Percentiles rank a stretch among this genome's conserved stretches.
Conservation (phyloP, 1,140 invertebrate species). For the Tribolium madens region DNA sequence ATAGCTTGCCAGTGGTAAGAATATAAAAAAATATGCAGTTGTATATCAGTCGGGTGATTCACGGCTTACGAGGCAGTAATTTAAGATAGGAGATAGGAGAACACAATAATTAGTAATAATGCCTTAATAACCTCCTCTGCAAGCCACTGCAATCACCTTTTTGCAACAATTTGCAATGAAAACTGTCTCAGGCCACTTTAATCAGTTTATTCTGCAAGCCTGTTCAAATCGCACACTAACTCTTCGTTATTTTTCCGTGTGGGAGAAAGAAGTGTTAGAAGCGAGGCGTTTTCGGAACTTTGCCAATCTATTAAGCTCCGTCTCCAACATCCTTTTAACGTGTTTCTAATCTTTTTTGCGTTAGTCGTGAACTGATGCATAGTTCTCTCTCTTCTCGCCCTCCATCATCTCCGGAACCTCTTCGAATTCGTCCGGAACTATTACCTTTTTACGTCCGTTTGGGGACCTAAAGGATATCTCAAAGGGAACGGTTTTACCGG, state of each 20-base stretch:
- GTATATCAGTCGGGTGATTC: too few species aligned
- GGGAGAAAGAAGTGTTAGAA: slow-evolving; percentile 1
- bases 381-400: not conserved
- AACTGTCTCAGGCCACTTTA: too few species aligned
- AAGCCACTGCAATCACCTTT: too few species aligned
- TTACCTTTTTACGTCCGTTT: slow-evolving; percentile 34
- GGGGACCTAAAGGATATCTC: slow-evolving; percentile 23
- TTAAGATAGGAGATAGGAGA: too few species aligned
- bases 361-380: not conserved
- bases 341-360: slow-evolving; percentile 25
- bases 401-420: slow-evolving; percentile 3
- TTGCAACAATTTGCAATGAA: too few species aligned
- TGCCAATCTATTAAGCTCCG: slow-evolving; percentile 37
- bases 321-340: slow-evolving; percentile 24
- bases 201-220: too few species aligned
- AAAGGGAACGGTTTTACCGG: slow-evolving; percentile 27
- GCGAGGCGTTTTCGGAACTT: slow-evolving; percentile 15
- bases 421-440: slow-evolving; percentile 10
- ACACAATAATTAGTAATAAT: too few species aligned
- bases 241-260: not conserved
- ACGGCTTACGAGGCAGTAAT: too few species aligned
- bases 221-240: too few species aligned
- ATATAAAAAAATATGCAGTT: too few species aligned
- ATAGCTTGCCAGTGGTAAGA: too few species aligned
- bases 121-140: too few species aligned